phyloP scores from a whole-genome alignment of 2,113 vertebrate species.

The Corythornis madagascariensis region DNA sequence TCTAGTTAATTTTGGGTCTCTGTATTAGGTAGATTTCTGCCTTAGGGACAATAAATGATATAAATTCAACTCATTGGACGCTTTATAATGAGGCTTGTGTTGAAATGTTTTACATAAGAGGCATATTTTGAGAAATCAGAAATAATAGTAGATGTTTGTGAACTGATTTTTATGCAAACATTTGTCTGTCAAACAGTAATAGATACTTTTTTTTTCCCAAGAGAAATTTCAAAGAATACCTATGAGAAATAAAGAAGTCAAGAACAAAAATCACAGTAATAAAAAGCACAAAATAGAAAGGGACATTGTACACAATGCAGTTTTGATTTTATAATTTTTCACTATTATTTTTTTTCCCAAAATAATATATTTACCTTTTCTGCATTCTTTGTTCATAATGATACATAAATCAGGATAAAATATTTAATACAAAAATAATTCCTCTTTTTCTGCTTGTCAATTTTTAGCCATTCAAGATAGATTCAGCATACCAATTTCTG shows the following conservation, averaged over 20 bases:
- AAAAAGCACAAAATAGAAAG: not conserved
- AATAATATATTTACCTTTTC: not conserved
- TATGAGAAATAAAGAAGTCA: not conserved
- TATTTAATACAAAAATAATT: not conserved
- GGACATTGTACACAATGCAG: accelerated
- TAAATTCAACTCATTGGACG: no score
- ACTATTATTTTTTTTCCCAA: not conserved
- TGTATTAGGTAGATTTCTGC: no score
- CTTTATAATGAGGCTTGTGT: no score
- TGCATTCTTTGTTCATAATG: not conserved
- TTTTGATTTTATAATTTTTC: not conserved
- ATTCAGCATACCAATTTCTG: not conserved
- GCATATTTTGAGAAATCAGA: not conserved
- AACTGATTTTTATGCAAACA: not conserved
- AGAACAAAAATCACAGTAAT: not conserved
- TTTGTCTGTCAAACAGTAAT: not conserved
- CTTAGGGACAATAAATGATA: no score
- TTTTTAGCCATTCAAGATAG: not conserved
- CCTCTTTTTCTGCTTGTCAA: not conserved
- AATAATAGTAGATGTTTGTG: not conserved
- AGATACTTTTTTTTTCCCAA: not conserved
- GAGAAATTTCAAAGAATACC: not conserved
- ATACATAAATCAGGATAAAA: not conserved
- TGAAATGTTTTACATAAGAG: not conserved
- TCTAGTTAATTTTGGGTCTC: no score